These are phyloP conservation scores for Caerostris darwini DNA, from an alignment of 1,140 invertebrate species.

Conservation along the genomic window DNA sequence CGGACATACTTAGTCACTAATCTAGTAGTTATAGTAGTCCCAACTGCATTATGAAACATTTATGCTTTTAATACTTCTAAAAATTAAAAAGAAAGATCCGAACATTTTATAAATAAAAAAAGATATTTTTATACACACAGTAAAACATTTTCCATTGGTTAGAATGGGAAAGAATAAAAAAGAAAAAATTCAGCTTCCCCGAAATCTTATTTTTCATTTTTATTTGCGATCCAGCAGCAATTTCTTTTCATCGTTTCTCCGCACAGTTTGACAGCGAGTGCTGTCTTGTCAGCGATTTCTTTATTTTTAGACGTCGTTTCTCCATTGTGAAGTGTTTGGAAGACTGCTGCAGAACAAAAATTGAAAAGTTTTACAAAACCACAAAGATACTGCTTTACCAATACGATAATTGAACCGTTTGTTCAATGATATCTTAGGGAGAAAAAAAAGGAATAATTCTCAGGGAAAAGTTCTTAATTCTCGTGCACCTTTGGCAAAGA, in stretches of 20 bases:
- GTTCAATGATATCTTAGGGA: neutral
- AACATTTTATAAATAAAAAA: too few relatives aligned
- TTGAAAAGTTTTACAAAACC: neutral
- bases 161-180: neutral
- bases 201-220: slow-evolving; percentile 3
- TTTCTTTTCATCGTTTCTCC: neutral
- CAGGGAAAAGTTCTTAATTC: neutral
- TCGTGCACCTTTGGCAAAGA: neutral
- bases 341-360: neutral
- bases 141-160: too few relatives aligned
- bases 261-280: neutral
- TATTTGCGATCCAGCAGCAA: neutral
- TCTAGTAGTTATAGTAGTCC: too few relatives aligned
- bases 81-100: too few relatives aligned
- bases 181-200: neutral
- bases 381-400: neutral
- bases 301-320: neutral
- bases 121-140: too few relatives aligned
- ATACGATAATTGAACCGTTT: slow-evolving; percentile 21
- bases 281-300: neutral
- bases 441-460: neutral
- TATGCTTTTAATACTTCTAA: too few relatives aligned
- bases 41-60: too few relatives aligned
- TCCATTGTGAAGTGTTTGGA: neutral
- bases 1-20: too few relatives aligned